Conservation (phyloP, 2,888 invertebrate species). For the Tipula vernalis region DNA sequence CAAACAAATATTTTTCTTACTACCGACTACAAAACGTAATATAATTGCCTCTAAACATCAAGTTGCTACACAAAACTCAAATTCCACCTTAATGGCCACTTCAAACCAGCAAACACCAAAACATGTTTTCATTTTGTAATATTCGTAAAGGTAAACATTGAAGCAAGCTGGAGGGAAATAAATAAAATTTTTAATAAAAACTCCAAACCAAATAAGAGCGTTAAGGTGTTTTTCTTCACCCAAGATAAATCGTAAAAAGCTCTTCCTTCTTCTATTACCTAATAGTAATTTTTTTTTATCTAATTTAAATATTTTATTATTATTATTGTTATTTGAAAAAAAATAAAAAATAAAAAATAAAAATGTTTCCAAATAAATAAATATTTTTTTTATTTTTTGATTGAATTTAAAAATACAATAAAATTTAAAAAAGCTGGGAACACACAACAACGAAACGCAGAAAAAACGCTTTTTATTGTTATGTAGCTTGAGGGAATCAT, state of each 20-base stretch:
- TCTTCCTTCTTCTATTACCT: not conserved
- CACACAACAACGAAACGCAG: not conserved
- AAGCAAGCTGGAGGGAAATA: not conserved
- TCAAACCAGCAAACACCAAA: too few species aligned
- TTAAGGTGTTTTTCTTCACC: not conserved
- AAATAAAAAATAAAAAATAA: too few species aligned
- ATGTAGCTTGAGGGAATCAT: not conserved
- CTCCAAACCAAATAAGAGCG: not conserved
- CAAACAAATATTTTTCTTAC: too few species aligned
- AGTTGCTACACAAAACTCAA: too few species aligned
- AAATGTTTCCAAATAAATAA: not conserved
- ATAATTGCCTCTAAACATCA: too few species aligned
- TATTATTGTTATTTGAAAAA: not conserved
- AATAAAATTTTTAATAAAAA: not conserved
- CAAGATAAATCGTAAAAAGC: not conserved
- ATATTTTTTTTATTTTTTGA: not conserved
- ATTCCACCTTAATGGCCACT: too few species aligned
- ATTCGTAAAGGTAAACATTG: too few species aligned
- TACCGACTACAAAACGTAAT: too few species aligned
- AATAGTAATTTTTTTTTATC: not conserved
- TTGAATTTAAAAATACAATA: not conserved
- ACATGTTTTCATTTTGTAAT: too few species aligned
- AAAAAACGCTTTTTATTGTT: not conserved
- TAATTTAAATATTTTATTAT: not conserved
- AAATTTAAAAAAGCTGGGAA: not conserved